These are phyloP conservation scores for Himalopsyche japonica DNA, from an alignment of 2,888 invertebrate genomes.

Conservation along the genomic window DNA sequence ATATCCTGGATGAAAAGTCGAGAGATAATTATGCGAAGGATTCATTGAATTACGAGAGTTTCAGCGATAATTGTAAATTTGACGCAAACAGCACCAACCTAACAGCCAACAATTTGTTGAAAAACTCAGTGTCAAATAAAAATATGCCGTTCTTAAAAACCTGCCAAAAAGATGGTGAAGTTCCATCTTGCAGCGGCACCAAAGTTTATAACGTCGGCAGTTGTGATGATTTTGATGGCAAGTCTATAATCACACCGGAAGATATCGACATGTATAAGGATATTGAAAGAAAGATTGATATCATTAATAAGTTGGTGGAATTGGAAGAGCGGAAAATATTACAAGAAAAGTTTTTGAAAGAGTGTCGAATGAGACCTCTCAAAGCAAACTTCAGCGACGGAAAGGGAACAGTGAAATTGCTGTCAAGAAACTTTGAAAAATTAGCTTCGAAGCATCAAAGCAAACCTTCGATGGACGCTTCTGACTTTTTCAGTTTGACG, in stretches of 20 bases:
- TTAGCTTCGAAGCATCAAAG: conserved; percentile 62
- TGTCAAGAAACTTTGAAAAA: conserved; percentile 74
- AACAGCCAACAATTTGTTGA: conserved; percentile 33
- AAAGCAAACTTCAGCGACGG: conserved; percentile 66
- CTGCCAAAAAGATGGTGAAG: conserved; percentile 30
- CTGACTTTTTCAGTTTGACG: conserved; percentile 54
- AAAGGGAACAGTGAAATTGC: conserved; percentile 66
- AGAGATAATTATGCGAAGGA: conserved; percentile 55
- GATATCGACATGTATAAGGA: conserved; percentile 66
- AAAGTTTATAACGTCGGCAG: conserved; percentile 1
- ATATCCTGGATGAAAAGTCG: conserved; percentile 51
- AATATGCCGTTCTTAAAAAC: conserved; percentile 40
- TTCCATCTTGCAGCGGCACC: conserved; percentile 16
- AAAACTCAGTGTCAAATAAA: conserved; percentile 34
- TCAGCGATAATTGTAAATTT: conserved; percentile 47
- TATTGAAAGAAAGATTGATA: conserved; percentile 71
- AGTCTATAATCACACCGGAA: conserved; percentile 47
- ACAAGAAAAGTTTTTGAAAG: conserved; percentile 65
- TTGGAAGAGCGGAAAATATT: conserved; percentile 69
- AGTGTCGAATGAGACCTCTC: conserved; percentile 64
- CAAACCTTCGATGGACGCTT: conserved; percentile 45
- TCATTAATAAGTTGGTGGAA: conserved; percentile 71
- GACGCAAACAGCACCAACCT: conserved; percentile 37
- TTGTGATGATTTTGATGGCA: conserved; percentile 43
- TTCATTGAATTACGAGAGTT: conserved; percentile 57